A percentile compares a stretch with the other conserved stretches of the same genome.
phyloP scores from a whole-genome alignment of 2,888 invertebrate species.

The Orgyia antiqua region DNA sequence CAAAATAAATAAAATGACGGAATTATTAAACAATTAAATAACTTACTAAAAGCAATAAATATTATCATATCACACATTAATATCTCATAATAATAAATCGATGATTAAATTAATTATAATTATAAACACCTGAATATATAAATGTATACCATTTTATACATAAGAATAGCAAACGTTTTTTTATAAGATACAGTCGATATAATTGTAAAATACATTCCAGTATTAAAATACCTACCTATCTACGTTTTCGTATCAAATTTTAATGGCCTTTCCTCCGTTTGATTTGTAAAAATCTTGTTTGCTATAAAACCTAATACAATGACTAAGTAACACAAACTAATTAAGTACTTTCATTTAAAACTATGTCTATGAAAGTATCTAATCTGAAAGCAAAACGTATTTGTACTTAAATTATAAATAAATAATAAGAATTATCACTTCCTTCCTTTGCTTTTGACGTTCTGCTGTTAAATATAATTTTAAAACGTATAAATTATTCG shows the following conservation, averaged over 20 bases:
- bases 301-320: conserved; percentile 40
- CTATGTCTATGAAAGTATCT: too few relatives aligned
- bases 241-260: conserved; percentile 73
- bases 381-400: too few relatives aligned
- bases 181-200: conserved; percentile 38
- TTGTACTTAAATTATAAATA: conserved; percentile 20
- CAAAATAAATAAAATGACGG: conserved; percentile 25
- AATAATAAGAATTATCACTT: conserved; percentile 2
- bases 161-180: conserved; percentile 43
- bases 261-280: conserved; percentile 40
- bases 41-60: conserved; percentile 35
- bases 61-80: conserved; percentile 48
- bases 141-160: conserved; percentile 24
- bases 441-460: conserved; percentile 13
- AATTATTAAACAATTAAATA: conserved; percentile 15
- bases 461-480: conserved; percentile 11
- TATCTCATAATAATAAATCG: conserved; percentile 30
- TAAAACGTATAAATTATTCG: conserved; percentile 10
- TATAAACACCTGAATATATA: conserved; percentile 29
- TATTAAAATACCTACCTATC: conserved; percentile 76
- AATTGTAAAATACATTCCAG: conserved; percentile 65
- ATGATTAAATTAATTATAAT: conserved; percentile 24
- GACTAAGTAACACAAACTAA: conserved; percentile 36
- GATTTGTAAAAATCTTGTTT: conserved; percentile 43
- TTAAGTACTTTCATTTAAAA: too few relatives aligned